Percentiles rank a stretch among this genome's conserved stretches.
Evolutionary conservation across 2,797 vertebrate genomes (phyloP).

Genomic region (Chrysocyon brachyurus): DNA sequence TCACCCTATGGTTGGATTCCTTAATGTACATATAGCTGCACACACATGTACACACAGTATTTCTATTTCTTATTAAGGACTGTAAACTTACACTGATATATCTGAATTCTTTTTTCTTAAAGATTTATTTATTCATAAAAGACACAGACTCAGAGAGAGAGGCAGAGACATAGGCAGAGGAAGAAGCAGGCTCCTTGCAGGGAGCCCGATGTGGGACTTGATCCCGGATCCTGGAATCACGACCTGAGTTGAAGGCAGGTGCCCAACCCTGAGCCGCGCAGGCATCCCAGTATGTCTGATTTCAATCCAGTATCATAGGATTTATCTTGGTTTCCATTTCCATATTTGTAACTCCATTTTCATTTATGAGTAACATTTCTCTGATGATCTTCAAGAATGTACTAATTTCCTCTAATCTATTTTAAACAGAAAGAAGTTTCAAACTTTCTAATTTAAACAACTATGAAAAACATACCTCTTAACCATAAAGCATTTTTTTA

Average conservation of each 20-base stretch:
- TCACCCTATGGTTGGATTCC: neutral
- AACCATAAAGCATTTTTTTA: neutral
- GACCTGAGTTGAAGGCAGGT: too few relatives aligned
- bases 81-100: neutral
- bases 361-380: neutral
- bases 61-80: neutral
- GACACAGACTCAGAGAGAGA: too few relatives aligned
- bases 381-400: neutral
- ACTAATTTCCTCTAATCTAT: neutral
- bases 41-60: neutral
- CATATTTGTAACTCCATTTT: neutral
- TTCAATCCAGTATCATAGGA: neutral
- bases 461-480: neutral
- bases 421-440: neutral
- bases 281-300: too few relatives aligned
- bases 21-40: neutral
- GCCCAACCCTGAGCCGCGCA: too few relatives aligned
- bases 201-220: too few relatives aligned
- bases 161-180: too few relatives aligned
- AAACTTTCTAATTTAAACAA: neutral
- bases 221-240: too few relatives aligned
- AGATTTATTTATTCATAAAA: too few relatives aligned
- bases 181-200: too few relatives aligned
- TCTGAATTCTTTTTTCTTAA: neutral
- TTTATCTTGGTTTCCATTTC: neutral